phyloP scores from a whole-genome alignment of 2,113 vertebrate genomes.

The Sclerurus mexicanus region DNA sequence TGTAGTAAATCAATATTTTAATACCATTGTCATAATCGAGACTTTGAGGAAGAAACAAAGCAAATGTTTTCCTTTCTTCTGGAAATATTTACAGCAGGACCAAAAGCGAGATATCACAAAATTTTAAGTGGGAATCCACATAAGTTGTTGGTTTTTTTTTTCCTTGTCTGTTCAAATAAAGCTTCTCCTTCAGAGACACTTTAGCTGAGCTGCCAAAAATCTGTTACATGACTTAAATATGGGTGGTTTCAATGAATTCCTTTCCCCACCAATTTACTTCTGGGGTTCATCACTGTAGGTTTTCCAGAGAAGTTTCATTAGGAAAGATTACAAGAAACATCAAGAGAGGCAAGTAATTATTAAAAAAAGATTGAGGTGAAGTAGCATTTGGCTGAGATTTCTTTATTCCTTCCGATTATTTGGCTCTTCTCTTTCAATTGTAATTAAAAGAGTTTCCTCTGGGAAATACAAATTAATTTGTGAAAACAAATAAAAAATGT shows the following conservation, averaged over 20 bases:
- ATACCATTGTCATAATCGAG: background rate
- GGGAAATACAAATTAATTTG: background rate
- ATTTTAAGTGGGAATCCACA: background rate
- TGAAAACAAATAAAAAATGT: background rate
- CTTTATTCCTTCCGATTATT: background rate
- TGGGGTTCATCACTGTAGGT: background rate
- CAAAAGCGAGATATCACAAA: background rate
- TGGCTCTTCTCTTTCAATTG: background rate
- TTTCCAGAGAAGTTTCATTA: background rate
- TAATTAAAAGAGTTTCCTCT: background rate
- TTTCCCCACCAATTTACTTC: background rate
- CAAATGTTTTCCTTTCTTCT: background rate
- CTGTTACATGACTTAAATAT: background rate
- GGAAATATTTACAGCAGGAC: background rate
- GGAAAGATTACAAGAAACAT: background rate
- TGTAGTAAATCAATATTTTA: slow-evolving; percentile 3
- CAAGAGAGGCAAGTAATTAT: background rate
- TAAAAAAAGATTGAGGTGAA: background rate
- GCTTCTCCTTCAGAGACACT: background rate
- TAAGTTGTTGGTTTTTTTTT: background rate
- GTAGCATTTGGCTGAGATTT: background rate
- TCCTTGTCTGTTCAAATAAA: background rate
- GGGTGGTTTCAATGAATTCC: background rate
- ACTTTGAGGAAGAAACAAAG: background rate
- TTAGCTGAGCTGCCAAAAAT: background rate